Evolutionary conservation across 2,888 invertebrate species (phyloP), one percentile per base, ranked within the genome.

Genomic region (Agonopterix arenella): DNA sequence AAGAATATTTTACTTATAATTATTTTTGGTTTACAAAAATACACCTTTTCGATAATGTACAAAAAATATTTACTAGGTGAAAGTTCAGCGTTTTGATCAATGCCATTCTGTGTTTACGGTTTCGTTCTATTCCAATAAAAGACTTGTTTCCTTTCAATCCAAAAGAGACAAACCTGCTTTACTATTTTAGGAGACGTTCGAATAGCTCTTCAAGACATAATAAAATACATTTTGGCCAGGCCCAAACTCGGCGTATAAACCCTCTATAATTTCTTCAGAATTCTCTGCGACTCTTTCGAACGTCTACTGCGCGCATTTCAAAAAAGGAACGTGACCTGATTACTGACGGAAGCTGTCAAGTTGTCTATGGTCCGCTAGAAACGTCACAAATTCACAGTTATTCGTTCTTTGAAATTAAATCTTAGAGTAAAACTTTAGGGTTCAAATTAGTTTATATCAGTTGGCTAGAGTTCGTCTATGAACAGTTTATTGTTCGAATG

Each of bases 301-400:
- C 28, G 63, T 58, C 60, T 60, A 68, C 66, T 57, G 73, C 73
- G 72, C 74, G 72, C 76, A 70, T 79, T 84, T 80, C 80, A 75
- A 84, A 84, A 84, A 85, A 82, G 77, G 83, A 84, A 84, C 88
- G 86, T 85, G 88, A 83, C 85, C 86, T 80, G 88, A 80, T 84
- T 88, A 83, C 83, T 74, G 80, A 84, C 83, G 80, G 84, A 83
- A 82, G 75, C 82, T 79, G 83, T 80, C 81, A 78, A 76, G 60
- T 74, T 73, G 77, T 69, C 70, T 73, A 68, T 73, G 69, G 64
- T 54, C 53, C 60, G 8, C 40, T 58, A 65, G 62, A 76, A 78
- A 76, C 72, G 78, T 74, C 76, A 72, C 76, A 79, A 76, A 77
- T 76, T 61, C 60, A 51, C 47, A 52, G 48, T 18, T 43, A 28